Evolutionary conservation across 2,888 invertebrate species (phyloP).

Genomic region (Chrysolina haemoptera): DNA sequence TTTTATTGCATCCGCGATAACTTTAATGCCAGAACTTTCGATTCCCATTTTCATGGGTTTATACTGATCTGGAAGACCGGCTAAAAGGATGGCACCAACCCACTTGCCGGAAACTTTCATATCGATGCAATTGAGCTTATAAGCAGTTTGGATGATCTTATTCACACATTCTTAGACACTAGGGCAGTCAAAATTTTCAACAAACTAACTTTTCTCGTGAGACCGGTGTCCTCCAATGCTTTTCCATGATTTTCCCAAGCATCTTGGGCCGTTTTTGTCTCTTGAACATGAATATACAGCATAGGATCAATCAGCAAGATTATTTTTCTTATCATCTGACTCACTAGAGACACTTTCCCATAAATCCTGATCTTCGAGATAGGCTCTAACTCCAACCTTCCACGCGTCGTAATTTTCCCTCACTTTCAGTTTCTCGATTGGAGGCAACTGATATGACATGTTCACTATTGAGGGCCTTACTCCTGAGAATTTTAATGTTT

Average conservation of each 20-base stretch:
- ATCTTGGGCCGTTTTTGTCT: background rate
- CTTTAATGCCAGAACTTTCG: background rate
- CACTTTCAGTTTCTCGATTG: background rate
- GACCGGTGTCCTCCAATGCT: background rate
- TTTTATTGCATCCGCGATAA: background rate
- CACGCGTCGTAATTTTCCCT: too few relatives aligned
- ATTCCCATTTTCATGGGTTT: background rate
- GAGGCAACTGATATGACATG: background rate
- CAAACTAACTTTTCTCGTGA: background rate
- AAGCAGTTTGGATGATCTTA: too few relatives aligned
- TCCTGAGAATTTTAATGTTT: background rate
- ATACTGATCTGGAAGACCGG: background rate
- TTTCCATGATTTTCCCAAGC: background rate
- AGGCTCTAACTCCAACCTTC: too few relatives aligned
- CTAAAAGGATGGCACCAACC: background rate
- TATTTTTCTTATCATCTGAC: background rate
- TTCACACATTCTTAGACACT: background rate
- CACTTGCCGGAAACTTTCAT: background rate
- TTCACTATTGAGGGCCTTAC: background rate
- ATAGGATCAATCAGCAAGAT: background rate
- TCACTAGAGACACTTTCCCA: too few relatives aligned
- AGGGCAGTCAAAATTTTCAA: background rate
- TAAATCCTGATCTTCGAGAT: too few relatives aligned
- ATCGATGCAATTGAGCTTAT: too few relatives aligned
- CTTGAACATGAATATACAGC: background rate